Evolutionary conservation across 2,888 invertebrate species (phyloP).

Genomic region (Agonopterix subpropinquella): DNA sequence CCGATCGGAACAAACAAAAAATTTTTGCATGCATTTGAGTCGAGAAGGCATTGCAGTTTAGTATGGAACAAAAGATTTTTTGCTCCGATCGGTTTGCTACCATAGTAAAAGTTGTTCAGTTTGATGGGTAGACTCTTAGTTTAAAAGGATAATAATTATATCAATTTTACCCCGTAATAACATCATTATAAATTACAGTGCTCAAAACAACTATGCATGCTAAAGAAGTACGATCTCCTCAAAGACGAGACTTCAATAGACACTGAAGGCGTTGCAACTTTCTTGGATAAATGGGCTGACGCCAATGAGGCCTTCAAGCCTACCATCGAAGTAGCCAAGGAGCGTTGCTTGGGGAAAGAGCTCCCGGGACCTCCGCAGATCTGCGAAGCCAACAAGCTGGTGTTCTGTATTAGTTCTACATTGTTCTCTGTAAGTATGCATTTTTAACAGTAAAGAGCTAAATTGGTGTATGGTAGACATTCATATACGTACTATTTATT

Average conservation of each 20-base stretch:
- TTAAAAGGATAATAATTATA: too few relatives aligned
- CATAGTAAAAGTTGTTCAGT: too few relatives aligned
- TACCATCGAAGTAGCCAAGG: constrained; percentile 28
- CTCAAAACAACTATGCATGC: constrained; percentile 38
- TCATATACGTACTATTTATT: too few relatives aligned
- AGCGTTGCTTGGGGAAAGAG: constrained; percentile 28
- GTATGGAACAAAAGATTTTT: too few relatives aligned
- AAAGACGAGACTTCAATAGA: constrained; percentile 32
- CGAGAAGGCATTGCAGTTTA: too few relatives aligned
- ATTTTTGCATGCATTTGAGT: too few relatives aligned
- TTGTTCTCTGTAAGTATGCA: constrained; percentile 31
- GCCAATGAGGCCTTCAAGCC: constrained; percentile 31
- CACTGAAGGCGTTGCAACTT: constrained; percentile 24
- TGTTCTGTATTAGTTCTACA: constrained; percentile 35
- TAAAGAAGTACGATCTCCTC: constrained; percentile 36
- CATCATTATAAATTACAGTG: constrained; percentile 32
- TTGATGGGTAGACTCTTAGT: too few relatives aligned
- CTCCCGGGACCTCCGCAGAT: constrained; percentile 34
- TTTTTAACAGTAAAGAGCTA: too few relatives aligned
- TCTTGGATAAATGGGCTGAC: constrained; percentile 32
- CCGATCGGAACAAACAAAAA: too few relatives aligned
- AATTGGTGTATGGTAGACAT: too few relatives aligned
- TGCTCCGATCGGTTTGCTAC: too few relatives aligned
- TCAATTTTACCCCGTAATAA: too few relatives aligned
- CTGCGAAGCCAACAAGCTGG: constrained; percentile 42